A percentile compares a stretch with the other conserved stretches of the same genome.
phyloP scores from a whole-genome alignment of 2,113 vertebrate genomes.

The Oryzias celebensis region DNA sequence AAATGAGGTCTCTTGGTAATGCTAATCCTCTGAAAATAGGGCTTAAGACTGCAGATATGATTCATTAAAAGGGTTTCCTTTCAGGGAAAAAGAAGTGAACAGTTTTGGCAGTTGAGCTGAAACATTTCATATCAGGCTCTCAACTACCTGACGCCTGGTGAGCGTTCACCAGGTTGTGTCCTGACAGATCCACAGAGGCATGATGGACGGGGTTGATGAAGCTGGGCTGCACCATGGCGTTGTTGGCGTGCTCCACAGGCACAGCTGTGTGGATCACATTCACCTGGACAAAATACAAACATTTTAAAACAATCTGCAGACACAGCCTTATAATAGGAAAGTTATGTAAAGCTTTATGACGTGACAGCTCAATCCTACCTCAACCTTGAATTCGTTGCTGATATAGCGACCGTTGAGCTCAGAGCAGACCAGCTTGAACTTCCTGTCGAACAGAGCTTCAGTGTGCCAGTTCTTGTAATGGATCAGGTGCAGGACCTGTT shows the following conservation, averaged over 20 bases:
- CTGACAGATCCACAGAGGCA: constrained; percentile 91
- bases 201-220: constrained; percentile 93
- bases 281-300: constrained; percentile 75
- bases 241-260: constrained; percentile 86
- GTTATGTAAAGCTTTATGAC: neutral
- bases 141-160: constrained; percentile 89
- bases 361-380: constrained; percentile 77
- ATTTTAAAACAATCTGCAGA: neutral
- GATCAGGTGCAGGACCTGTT: constrained; percentile 89
- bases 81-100: neutral
- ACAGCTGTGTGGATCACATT: constrained; percentile 94
- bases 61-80: constrained; percentile 1
- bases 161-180: constrained; percentile 91
- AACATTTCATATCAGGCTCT: neutral
- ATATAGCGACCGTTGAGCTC: constrained; percentile 96
- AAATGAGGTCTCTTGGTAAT: constrained; percentile 1
- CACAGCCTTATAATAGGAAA: neutral
- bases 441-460: constrained; percentile 89
- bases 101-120: neutral
- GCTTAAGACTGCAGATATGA: constrained; percentile 6
- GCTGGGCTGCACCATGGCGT: constrained; percentile 89
- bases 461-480: constrained; percentile 94
- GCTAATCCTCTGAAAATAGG: constrained; percentile 6
- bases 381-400: constrained; percentile 96
- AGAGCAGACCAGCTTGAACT: constrained; percentile 93